phyloP scores from a whole-genome alignment of 2,888 invertebrate species.

The Parapristionchus giblindavisi region DNA sequence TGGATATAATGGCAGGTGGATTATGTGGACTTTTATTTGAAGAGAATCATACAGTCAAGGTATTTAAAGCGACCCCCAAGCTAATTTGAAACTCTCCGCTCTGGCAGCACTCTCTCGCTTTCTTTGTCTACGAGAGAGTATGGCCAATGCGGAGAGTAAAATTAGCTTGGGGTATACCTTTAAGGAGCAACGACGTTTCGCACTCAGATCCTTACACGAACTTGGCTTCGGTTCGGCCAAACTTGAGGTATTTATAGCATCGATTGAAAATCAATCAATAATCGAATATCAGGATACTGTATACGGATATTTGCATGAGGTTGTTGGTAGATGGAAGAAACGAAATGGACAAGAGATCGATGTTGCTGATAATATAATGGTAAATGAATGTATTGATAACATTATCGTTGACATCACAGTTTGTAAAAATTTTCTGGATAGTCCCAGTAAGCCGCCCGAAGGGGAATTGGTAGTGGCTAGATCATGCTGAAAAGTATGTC shows the following conservation, averaged over 20 bases:
- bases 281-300: neutral
- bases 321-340: constrained; percentile 9
- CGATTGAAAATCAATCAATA: neutral
- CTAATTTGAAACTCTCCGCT: too few species aligned
- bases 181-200: constrained; percentile 19
- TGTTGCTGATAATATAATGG: constrained; percentile 14
- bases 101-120: too few species aligned
- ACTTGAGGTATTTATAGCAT: neutral
- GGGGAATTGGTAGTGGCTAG: too few species aligned
- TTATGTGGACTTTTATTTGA: constrained; percentile 1
- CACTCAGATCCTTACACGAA: neutral
- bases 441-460: too few species aligned
- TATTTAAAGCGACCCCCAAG: too few species aligned
- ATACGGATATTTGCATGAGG: constrained; percentile 7
- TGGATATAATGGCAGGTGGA: neutral
- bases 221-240: constrained; percentile 20
- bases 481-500: too few species aligned
- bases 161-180: neutral
- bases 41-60: constrained; percentile 6
- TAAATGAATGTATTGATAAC: too few species aligned
- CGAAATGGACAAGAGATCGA: neutral
- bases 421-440: too few species aligned
- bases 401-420: too few species aligned
- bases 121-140: too few species aligned
- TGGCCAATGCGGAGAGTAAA: too few species aligned